Evolutionary conservation across 1,140 invertebrate genomes (phyloP), one percentile per base, ranked within the genome.

Genomic region (Rhopalosiphum padi): DNA sequence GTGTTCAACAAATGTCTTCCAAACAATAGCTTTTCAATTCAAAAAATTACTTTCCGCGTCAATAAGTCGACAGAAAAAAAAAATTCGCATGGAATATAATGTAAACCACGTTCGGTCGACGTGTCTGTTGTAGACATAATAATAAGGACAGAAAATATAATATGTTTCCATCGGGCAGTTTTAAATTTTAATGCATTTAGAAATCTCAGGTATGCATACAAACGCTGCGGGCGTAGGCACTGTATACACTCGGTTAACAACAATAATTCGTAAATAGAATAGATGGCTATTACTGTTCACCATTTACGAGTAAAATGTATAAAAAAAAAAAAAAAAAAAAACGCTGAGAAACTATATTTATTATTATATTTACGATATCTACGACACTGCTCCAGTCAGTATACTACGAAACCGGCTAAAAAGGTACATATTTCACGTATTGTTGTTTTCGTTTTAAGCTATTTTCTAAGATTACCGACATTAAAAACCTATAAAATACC

Each of bases 11-110:
- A 89, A 89, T 89, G 87, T 53, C n/a, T 89, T 89, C 53, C 88
- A 41, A 90, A 90, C 88, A 90, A 90, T 90, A 90, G 88, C 88
- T 90, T 90, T 90, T 60, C 53, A 90, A 51, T 90, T 60, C 51
- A n/a, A 60, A 90, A 90, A 90, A 90, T 60, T 90, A 90, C 53
- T 90, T 90, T 90, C 88, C 37, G 11, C 88, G 53, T 90, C 88
- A 90, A 90, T 60, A 90, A 90, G 41, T 90, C 60, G 8, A 21
- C 41, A 41, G 2, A 41, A 41, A 41, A 41, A 48, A 48, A 83
- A 60, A 60, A 41, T 90, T 37, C 51, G n/a, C 51, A 90, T 41
- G 25, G 60, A 90, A 60, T 43, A 90, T 60, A 90, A 90, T 90
- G 60, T n/a, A 90, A 90, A 18, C 37, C 53, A 60, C 88, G 53